Percentiles rank a stretch among this genome's conserved stretches.
Evolutionary conservation across 2,888 invertebrate species (phyloP).

Genomic region (Eurytoma adleriae): DNA sequence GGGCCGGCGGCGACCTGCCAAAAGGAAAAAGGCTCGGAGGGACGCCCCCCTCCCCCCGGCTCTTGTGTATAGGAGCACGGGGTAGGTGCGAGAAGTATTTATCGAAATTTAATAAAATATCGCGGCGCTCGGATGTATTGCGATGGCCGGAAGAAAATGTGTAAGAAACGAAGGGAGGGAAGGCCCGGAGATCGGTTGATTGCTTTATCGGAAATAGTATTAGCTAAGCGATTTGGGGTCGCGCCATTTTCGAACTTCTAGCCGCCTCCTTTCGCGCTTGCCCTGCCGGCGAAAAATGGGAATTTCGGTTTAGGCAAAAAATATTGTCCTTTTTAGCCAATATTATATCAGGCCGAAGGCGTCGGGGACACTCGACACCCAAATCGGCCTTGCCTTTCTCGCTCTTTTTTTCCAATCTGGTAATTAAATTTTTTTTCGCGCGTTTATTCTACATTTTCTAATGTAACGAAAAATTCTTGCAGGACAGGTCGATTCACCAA

Average conservation of each 20-base stretch:
- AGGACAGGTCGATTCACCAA: no score
- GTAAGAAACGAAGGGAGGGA: slow-evolving; percentile 15
- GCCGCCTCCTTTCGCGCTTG: background rate
- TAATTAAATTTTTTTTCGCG: no score
- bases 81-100: slow-evolving; percentile 40
- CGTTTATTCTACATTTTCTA: no score
- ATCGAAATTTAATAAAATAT: slow-evolving; percentile 54
- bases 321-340: slow-evolving; percentile 24
- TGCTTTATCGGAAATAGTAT: slow-evolving; percentile 54
- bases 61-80: background rate
- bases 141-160: slow-evolving; percentile 12
- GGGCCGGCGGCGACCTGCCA: no score
- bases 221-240: slow-evolving; percentile 28
- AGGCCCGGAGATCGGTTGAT: slow-evolving; percentile 16
- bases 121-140: slow-evolving; percentile 17
- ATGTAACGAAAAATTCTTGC: no score
- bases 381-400: no score
- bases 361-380: no score
- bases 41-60: no score
- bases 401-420: no score
- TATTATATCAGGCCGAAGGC: no score
- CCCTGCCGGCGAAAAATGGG: background rate
- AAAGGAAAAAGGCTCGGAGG: no score
- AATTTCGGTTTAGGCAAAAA: slow-evolving; percentile 1
- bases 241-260: background rate